These are phyloP conservation scores for Proctacanthus coquilletti DNA, from an alignment of 1,140 invertebrate species.

Conservation along the genomic window DNA sequence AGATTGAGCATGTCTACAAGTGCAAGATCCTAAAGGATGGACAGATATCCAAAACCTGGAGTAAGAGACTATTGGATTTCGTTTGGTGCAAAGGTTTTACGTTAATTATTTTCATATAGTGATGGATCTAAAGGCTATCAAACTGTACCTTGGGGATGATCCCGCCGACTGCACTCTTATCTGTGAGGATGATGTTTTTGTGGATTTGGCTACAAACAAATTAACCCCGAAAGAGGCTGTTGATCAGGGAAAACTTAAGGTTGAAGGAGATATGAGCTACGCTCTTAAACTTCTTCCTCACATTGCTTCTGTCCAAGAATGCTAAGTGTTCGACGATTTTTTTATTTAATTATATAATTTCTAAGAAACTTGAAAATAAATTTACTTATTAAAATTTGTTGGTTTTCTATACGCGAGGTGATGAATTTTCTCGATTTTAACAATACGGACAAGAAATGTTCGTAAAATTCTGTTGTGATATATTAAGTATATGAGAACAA, in stretches of 20 bases:
- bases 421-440: too few relatives aligned
- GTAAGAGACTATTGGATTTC: not conserved
- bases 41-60: not conserved
- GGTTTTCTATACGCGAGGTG: too few relatives aligned
- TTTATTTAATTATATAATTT: too few relatives aligned
- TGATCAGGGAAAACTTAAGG: not conserved
- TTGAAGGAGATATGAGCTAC: not conserved
- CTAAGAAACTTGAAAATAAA: too few relatives aligned
- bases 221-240: not conserved
- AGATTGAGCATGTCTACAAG: constrained; percentile 5
- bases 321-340: too few relatives aligned
- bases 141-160: not conserved
- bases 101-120: not conserved
- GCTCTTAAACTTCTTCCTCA: not conserved
- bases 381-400: too few relatives aligned
- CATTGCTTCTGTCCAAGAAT: constrained; percentile 1
- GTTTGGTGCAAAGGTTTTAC: not conserved
- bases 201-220: not conserved
- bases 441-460: too few relatives aligned
- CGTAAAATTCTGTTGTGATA: too few relatives aligned
- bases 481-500: too few relatives aligned
- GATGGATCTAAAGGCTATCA: not conserved
- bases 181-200: not conserved
- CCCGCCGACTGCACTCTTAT: not conserved
- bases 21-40: constrained; percentile 2